Base-by-base conservation (phyloP, 2,797 vertebrate species). In the Spatula versicolor region DNA sequence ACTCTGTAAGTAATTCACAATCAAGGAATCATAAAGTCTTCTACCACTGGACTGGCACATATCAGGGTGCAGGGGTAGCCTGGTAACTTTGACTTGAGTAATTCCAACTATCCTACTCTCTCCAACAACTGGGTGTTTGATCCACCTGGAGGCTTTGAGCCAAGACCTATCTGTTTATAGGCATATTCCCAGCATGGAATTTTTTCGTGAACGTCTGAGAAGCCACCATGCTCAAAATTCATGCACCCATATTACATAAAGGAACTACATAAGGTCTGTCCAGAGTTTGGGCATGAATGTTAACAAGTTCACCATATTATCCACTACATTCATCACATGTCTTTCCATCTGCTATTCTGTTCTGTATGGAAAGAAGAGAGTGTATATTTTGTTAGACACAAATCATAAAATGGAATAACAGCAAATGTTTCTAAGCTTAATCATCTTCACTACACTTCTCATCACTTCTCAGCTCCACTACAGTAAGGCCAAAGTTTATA, bases 11-110 rank as follows among this genome's bases (percentile, higher is more conserved):
- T 64, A 55, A 68, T 58, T 91, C 58, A 64, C 7, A 22, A 45
- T 50, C 0, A 35, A 68, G 87, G 33, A 88, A 62, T 64, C 90
- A 48, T 46, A 39, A 76, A 66, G n/a, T 37, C 30, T 75, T 79
- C 55, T 62, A 4, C 37, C 39, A 13, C 52, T 39, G 52, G 41
- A 48, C 48, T 2, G 5, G 21, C 21, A 45, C 0, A 0, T 19
- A 7, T 60, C 52, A 64, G 39, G 46, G 23, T 26, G 69, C 8
- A n/a, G 19, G 22, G 10, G 7, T n/a, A 82, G 46, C 6, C 18
- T 43, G 31, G 4, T n/a, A 62, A 72, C 16, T 41, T 55, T 66
- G 63, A 12, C n/a, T 52, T 43, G 31, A 12, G 48, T 33, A 63
- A 5, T n/a, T 89, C 71, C 55, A 17, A 63, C 18, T 11, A 73